These are phyloP conservation scores for Cremastinae sp. DNA, from an alignment of 2,888 invertebrate species.

Conservation along the genomic window DNA sequence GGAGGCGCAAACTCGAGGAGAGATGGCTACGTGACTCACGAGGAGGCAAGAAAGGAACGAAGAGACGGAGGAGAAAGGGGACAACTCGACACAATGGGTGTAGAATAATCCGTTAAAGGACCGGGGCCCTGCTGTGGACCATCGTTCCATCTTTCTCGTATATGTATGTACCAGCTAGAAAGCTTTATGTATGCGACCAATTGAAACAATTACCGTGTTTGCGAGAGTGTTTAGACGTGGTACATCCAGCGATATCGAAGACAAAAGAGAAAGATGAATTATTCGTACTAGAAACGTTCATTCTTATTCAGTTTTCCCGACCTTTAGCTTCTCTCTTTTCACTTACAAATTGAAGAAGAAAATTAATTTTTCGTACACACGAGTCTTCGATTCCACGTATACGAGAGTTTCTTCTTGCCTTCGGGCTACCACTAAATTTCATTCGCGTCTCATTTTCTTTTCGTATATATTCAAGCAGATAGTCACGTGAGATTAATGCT, in stretches of 20 bases:
- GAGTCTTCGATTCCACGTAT: neutral
- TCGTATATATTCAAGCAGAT: neutral
- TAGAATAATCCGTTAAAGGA: slow-evolving; percentile 64
- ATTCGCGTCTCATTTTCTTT: slow-evolving; percentile 14
- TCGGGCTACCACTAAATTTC: slow-evolving; percentile 3
- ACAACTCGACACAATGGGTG: slow-evolving; percentile 59
- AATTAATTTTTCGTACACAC: slow-evolving; percentile 24
- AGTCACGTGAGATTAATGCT: slow-evolving; percentile 39
- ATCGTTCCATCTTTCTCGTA: slow-evolving; percentile 44
- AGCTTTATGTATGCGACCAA: slow-evolving; percentile 55
- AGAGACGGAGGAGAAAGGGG: slow-evolving; percentile 22
- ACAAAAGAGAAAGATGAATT: slow-evolving; percentile 52
- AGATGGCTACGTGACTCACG: slow-evolving; percentile 64
- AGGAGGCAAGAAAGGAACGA: slow-evolving; percentile 41
- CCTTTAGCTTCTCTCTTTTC: slow-evolving; percentile 20
- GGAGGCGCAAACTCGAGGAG: slow-evolving; percentile 60
- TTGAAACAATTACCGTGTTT: slow-evolving; percentile 64
- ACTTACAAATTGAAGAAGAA: slow-evolving; percentile 30
- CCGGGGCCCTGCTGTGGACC: slow-evolving; percentile 48
- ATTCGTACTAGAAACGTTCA: slow-evolving; percentile 30
- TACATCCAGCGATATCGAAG: slow-evolving; percentile 34
- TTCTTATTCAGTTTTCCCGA: slow-evolving; percentile 17
- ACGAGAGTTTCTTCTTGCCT: slow-evolving; percentile 7
- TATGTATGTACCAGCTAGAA: slow-evolving; percentile 1
- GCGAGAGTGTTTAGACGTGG: slow-evolving; percentile 47